Evolutionary conservation across 2,888 invertebrate genomes (phyloP).

Genomic region (Neoaliturus tenellus): DNA sequence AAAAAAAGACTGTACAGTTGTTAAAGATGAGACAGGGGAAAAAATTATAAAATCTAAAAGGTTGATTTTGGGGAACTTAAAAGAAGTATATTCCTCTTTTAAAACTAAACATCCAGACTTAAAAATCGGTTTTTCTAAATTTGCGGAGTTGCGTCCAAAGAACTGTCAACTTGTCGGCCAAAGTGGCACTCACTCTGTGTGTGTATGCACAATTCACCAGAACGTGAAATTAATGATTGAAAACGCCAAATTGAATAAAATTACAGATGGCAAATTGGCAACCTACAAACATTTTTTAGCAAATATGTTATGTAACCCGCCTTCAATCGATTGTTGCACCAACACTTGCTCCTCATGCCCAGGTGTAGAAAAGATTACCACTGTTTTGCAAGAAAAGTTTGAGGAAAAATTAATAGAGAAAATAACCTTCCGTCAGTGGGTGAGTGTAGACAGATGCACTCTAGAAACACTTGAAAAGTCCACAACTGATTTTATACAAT

Average conservation of each 20-base stretch:
- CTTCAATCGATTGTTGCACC: neutral
- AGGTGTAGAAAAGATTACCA: neutral
- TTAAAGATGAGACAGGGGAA: too few relatives aligned
- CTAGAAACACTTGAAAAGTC: neutral
- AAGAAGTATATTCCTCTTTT: neutral
- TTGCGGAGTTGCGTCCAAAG: neutral
- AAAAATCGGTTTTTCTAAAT: neutral
- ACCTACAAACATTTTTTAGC: conserved; percentile 12
- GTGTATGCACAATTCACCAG: conserved; percentile 50
- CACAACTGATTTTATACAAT: neutral
- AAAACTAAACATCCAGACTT: neutral
- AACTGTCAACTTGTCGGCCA: conserved; percentile 3
- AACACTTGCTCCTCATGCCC: neutral
- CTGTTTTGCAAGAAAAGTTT: conserved; percentile 1
- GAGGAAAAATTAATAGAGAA: conserved; percentile 35
- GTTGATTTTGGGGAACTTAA: too few relatives aligned
- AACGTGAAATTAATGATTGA: conserved; percentile 53
- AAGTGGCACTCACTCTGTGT: conserved; percentile 50
- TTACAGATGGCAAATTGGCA: conserved; percentile 37
- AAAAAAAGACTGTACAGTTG: too few relatives aligned
- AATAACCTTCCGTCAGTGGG: conserved; percentile 12
- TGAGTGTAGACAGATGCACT: conserved; percentile 28
- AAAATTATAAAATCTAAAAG: too few relatives aligned
- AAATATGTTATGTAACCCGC: conserved; percentile 11
- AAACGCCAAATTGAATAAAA: neutral